A percentile compares a stretch with the other conserved stretches of the same genome.
phyloP scores from a whole-genome alignment of 2,797 vertebrate genomes.

The Esox lucius region DNA sequence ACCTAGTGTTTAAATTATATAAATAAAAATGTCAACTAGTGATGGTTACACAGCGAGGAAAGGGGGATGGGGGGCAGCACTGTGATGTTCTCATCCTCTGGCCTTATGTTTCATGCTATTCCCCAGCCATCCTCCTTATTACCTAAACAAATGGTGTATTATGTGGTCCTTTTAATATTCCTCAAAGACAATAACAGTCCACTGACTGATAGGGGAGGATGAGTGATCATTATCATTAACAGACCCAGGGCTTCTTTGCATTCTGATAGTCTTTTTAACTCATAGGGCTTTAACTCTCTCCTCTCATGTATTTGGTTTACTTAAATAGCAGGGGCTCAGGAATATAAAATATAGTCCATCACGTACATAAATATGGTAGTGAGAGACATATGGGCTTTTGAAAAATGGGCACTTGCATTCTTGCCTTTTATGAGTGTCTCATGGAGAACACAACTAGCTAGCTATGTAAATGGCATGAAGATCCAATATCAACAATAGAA shows the following conservation, averaged over 20 bases:
- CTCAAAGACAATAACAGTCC: conserved; percentile 61
- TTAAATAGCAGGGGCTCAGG: not conserved
- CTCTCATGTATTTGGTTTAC: not conserved
- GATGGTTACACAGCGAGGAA: not conserved
- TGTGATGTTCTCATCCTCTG: conserved; percentile 30
- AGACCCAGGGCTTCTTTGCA: conserved; percentile 47
- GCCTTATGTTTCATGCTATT: conserved; percentile 36
- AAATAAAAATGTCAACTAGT: not conserved
- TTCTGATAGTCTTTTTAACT: not conserved
- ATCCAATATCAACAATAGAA: too few relatives aligned
- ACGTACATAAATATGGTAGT: not conserved
- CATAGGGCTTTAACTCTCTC: not conserved
- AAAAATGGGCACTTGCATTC: too few relatives aligned
- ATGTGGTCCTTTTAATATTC: conserved; percentile 59
- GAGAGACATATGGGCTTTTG: not conserved
- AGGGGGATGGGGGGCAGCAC: not conserved
- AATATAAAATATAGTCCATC: not conserved
- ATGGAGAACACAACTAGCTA: too few relatives aligned
- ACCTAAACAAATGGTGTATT: conserved; percentile 63
- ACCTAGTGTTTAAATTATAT: too few relatives aligned
- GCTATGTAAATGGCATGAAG: too few relatives aligned
- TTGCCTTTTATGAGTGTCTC: too few relatives aligned
- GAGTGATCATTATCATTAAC: conserved; percentile 68
- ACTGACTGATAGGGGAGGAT: conserved; percentile 65
- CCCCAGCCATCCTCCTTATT: conserved; percentile 55